These are phyloP conservation scores for Marmota monax DNA, from an alignment of 2,113 vertebrate species.

Conservation along the genomic window DNA sequence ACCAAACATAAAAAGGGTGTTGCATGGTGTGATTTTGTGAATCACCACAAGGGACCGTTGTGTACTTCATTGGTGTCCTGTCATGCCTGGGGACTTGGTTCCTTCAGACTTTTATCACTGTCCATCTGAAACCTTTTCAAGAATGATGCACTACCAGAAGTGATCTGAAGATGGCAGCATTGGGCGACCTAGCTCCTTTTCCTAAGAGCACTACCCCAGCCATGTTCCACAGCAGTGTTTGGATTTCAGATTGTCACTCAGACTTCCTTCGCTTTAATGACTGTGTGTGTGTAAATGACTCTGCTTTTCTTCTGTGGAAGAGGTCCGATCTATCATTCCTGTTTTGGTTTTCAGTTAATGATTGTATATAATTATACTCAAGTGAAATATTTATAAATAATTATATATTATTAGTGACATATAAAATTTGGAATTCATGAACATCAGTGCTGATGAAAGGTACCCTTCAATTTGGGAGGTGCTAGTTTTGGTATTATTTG, in stretches of 20 bases:
- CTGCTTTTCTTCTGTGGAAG: conserved; percentile 46
- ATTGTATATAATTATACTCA: conserved; percentile 78
- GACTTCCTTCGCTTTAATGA: conserved; percentile 78
- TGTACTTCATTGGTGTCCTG: neutral
- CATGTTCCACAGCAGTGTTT: conserved; percentile 30
- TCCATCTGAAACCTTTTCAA: rapidly evolving
- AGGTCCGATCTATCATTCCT: conserved; percentile 70
- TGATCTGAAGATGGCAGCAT: conserved; percentile 90
- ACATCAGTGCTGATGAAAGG: conserved; percentile 65
- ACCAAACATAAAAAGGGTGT: neutral
- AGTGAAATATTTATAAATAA: conserved; percentile 84
- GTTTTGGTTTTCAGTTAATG: conserved; percentile 78
- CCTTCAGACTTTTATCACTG: neutral
- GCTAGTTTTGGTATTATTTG: conserved; percentile 54
- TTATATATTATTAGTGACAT: conserved; percentile 72
- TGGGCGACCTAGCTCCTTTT: conserved; percentile 83
- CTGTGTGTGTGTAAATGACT: conserved; percentile 65
- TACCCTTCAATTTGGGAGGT: conserved; percentile 67
- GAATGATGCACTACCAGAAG: conserved; percentile 53
- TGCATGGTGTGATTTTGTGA: neutral
- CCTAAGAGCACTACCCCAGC: neutral
- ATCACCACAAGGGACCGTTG: neutral
- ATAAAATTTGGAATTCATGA: conserved; percentile 68
- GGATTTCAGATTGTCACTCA: conserved; percentile 77
- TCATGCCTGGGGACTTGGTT: neutral